Base-by-base conservation (phyloP, 2,888 invertebrate species). In the Tinea trinotella region DNA sequence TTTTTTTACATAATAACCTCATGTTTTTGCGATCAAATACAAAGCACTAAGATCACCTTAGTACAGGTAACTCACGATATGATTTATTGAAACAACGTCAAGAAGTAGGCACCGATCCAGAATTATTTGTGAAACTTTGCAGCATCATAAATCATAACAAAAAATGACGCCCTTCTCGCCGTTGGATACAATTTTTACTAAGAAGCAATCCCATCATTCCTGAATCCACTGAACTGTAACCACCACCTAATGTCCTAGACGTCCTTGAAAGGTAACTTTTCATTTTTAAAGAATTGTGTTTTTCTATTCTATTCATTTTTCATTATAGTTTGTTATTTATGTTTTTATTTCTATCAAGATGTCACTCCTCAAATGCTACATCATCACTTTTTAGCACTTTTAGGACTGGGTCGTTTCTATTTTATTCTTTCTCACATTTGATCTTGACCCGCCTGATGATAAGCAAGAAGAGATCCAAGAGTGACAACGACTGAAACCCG, bases 21-120 rank as follows among this genome's bases (percentile, higher is more conserved):
- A n/a, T n/a, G n/a, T n/a, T n/a, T n/a, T n/a, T n/a, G n/a, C 30
- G n/a, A 30, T 30, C 30, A 30, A 40, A 40, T 15, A 40, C 13
- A 40, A 40, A 40, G n/a, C 40, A 4, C 40, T 13, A 15, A 4
- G 4, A n/a, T 40, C 15, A 12, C 40, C 35, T 13, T 40, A 40
- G 7, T 13, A 2, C 40, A 40, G 40, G 40, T 40, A 13, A 40
- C 40, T 40, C 15, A 15, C 6, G 7, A 40, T n/a, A 15, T 40
- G 40, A 40, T 40, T 40, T 40, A 40, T 40, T 3, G 40, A 40
- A 40, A 40, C 40, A 40, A 40, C 5, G 13, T 40, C 13, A 13
- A 46, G 46, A 46, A 46, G 46, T 17, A 30, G 68, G 68, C 71
- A 67, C 57, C 55, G 62, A 60, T 66, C 68, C 69, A 70, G 65